Base-by-base conservation (phyloP, 1,140 invertebrate genomes). In the Drosophila bocki region DNA sequence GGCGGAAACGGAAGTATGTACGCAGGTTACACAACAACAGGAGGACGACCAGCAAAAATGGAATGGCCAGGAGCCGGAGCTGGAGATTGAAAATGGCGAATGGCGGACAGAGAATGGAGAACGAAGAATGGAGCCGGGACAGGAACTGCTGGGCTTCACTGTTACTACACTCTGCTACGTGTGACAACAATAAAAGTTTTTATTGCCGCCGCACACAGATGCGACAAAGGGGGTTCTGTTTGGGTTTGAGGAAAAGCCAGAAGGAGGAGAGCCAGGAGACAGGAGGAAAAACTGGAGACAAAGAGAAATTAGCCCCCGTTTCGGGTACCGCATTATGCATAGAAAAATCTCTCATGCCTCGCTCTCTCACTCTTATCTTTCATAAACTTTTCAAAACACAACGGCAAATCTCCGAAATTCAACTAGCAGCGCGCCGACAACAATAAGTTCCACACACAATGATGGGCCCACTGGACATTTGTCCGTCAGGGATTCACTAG, bases 151-250 rank as follows among this genome's bases (percentile, higher is more conserved):
- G 54, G 62, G 51, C 70, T 75, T 65, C 74, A 65, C 60, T 76
- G 54, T 33, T 67, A 51, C 57, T 61, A 59, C 74, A 59, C 69
- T 68, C 62, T 54, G 79, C 74, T 88, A 88, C 85, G 85, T 88
- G 85, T 88, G 85, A 88, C 85, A 88, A 88, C 87, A 88, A 88
- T 90, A 88, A 90, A 88, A 90, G 81, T 88, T 90, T 88, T 88
- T 88, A 88, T 88, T 88, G 81, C 84, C 71, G 53, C 71, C 70
- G 62, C 75, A 79, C 81, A 88, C 85, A 88, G 85, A 88, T 88
- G 85, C 78, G 84, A 75, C 42, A 32, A 51, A 32, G 32, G 47
- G 29, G 41, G 35, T 19, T 61, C 56, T 13, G 22, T 22, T 29
- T 26, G 7, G 47, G 47, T n/a, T 48, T 48, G 47, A 4, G 22